Conservation (phyloP, 2,113 vertebrate species). For the Fulica atra region DNA sequence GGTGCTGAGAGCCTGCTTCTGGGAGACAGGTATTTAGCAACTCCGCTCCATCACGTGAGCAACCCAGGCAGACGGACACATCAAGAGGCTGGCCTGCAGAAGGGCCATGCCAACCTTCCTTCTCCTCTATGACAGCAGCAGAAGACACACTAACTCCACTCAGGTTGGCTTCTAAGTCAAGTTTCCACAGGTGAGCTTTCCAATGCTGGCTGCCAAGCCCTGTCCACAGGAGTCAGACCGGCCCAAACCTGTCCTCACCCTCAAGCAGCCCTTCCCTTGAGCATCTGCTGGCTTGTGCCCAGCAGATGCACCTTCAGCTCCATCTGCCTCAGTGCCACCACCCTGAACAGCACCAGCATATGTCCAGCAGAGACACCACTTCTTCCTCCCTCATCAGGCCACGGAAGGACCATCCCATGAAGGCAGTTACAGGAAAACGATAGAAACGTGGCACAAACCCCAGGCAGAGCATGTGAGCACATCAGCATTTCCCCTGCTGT, state of each 20-base stretch:
- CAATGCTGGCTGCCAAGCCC: accelerated
- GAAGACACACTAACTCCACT: not conserved
- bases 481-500: not conserved
- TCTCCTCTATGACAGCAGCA: not conserved
- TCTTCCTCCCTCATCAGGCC: not conserved
- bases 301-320: not conserved
- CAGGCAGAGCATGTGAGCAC: accelerated
- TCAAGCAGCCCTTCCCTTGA: not conserved
- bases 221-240: accelerated
- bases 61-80: not conserved
- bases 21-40: not conserved
- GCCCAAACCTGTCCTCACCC: not conserved
- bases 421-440: not conserved
- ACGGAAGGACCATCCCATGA: not conserved
- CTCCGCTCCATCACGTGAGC: not conserved
- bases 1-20: not conserved
- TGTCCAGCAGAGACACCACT: not conserved
- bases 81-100: accelerated
- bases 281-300: not conserved
- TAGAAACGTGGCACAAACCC: not conserved
- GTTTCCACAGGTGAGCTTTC: not conserved
- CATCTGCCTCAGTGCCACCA: not conserved
- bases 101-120: not conserved
- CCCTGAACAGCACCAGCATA: not conserved
- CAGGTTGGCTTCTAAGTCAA: not conserved